phyloP scores from a whole-genome alignment of 1,140 invertebrate species.

The Cheumatopsyche charites region DNA sequence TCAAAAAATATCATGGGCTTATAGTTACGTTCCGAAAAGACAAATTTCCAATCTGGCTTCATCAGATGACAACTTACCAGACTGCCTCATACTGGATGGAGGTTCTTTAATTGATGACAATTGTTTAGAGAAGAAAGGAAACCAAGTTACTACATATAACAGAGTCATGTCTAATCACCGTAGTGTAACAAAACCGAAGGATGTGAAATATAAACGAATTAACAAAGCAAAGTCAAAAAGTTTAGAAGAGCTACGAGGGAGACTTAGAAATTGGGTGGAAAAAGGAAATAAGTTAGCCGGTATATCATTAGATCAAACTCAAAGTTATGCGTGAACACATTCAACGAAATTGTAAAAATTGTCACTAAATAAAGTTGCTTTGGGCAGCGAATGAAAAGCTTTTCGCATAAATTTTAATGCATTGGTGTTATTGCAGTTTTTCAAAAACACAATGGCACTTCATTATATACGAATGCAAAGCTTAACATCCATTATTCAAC shows the following conservation, averaged over 20 bases:
- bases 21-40: constrained; percentile 61
- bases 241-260: constrained; percentile 80
- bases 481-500: too few relatives aligned
- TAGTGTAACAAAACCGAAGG: constrained; percentile 87
- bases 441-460: too few relatives aligned
- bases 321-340: constrained; percentile 57
- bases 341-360: too few relatives aligned
- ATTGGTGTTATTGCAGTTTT: too few relatives aligned
- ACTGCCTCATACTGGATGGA: constrained; percentile 55
- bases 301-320: constrained; percentile 59
- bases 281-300: constrained; percentile 70
- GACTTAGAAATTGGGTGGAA: constrained; percentile 83
- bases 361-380: too few relatives aligned
- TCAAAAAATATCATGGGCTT: constrained; percentile 54
- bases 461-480: too few relatives aligned
- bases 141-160: constrained; percentile 79
- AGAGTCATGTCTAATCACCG: constrained; percentile 88
- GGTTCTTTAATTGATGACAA: constrained; percentile 49
- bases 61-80: constrained; percentile 56
- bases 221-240: constrained; percentile 90
- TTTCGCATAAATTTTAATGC: too few relatives aligned
- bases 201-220: constrained; percentile 88
- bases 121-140: constrained; percentile 53
- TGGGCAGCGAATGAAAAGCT: too few relatives aligned
- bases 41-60: constrained; percentile 59